Conservation (phyloP, 2,888 invertebrate genomes). For the Erebia epiphron region DNA sequence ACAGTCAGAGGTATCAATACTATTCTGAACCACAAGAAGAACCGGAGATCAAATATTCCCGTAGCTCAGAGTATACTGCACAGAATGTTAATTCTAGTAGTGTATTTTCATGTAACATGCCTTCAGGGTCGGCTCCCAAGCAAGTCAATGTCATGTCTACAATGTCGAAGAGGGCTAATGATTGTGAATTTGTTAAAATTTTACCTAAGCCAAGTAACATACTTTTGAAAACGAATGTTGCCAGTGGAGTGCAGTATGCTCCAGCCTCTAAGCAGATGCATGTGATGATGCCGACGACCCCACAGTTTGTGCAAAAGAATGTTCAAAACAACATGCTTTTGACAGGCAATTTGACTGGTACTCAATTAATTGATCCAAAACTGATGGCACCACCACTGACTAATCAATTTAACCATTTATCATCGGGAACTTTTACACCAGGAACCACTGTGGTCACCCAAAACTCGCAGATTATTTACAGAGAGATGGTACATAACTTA, state of each 20-base stretch:
- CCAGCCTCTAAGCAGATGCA: constrained; percentile 66
- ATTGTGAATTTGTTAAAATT: constrained; percentile 57
- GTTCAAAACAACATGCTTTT: constrained; percentile 72
- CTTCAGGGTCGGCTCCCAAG: constrained; percentile 55
- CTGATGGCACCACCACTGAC: constrained; percentile 52
- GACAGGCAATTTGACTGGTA: constrained; percentile 60
- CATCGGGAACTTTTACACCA: constrained; percentile 62
- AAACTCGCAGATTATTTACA: constrained; percentile 76
- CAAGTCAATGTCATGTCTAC: constrained; percentile 49
- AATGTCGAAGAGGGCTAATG: constrained; percentile 54
- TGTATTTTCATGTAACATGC: constrained; percentile 60
- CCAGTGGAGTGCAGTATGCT: constrained; percentile 62
- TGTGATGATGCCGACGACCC: constrained; percentile 64
- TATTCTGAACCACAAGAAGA: constrained; percentile 70
- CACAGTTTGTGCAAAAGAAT: constrained; percentile 74
- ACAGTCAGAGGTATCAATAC: constrained; percentile 64
- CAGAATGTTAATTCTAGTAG: constrained; percentile 55
- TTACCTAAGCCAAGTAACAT: constrained; percentile 70
- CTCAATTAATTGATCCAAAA: constrained; percentile 61
- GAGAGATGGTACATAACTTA: constrained; percentile 75
- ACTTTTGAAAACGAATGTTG: constrained; percentile 66
- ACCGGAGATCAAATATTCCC: constrained; percentile 72
- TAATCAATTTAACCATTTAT: constrained; percentile 64
- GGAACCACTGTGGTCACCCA: constrained; percentile 74
- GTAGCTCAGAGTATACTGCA: constrained; percentile 70